These are phyloP conservation scores for Sinotaia quadrata DNA, from an alignment of 2,888 invertebrate genomes.

Conservation along the genomic window DNA sequence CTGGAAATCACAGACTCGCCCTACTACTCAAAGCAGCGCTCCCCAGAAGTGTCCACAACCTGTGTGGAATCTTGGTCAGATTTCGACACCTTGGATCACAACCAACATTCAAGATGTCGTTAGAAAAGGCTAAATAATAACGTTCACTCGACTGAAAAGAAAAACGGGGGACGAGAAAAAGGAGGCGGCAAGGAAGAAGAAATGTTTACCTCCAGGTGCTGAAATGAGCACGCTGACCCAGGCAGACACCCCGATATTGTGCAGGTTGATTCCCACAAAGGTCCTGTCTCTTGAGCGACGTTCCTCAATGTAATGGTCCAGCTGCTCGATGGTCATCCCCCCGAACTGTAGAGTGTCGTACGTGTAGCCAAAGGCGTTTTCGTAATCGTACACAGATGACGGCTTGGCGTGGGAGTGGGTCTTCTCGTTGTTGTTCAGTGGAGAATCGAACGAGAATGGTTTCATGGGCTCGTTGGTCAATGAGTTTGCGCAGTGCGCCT, in stretches of 20 bases:
- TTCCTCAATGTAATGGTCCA: slow-evolving; percentile 22
- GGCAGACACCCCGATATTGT: slow-evolving; percentile 37
- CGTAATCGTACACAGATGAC: slow-evolving; percentile 40
- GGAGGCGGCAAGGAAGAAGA: too few species aligned
- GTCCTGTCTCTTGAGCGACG: slow-evolving; percentile 27
- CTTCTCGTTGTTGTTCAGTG: slow-evolving; percentile 39
- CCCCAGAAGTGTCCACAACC: too few species aligned
- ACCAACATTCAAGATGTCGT: too few species aligned
- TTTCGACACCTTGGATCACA: too few species aligned
- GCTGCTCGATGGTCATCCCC: slow-evolving; percentile 38
- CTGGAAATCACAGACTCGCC: too few species aligned
- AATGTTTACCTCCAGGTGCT: neutral
- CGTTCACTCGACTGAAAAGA: too few species aligned
- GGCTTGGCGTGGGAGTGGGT: slow-evolving; percentile 35
- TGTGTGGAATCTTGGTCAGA: too few species aligned
- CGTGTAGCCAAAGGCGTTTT: slow-evolving; percentile 36
- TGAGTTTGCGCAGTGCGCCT: slow-evolving; percentile 41
- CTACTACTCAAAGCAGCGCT: too few species aligned
- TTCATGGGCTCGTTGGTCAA: slow-evolving; percentile 32
- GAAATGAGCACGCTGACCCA: slow-evolving; percentile 25
- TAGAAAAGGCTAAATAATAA: too few species aligned
- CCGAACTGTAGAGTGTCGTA: slow-evolving; percentile 41
- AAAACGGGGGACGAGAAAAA: too few species aligned
- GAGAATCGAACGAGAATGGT: slow-evolving; percentile 40
- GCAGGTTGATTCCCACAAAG: slow-evolving; percentile 40